Conservation (phyloP, 2,888 invertebrate species). For the Celastrina argiolus region DNA sequence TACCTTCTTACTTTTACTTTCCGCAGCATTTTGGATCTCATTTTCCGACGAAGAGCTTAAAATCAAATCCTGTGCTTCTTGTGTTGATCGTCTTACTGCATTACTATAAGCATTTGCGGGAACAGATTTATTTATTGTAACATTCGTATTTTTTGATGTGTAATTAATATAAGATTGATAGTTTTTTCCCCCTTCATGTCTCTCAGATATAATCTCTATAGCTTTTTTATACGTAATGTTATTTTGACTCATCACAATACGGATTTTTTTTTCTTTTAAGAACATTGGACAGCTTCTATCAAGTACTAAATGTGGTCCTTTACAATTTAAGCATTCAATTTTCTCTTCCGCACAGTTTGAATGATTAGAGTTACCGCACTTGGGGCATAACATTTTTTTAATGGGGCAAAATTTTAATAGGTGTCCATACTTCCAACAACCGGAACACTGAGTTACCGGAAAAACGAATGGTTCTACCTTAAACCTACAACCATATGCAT, state of each 20-base stretch:
- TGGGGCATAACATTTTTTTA: not conserved
- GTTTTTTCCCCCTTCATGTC: not conserved
- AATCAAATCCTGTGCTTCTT: not conserved
- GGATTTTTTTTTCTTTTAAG: not conserved
- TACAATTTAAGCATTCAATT: not conserved
- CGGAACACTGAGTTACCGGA: constrained; percentile 21
- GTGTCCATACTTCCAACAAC: constrained; percentile 23
- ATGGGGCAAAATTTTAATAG: not conserved
- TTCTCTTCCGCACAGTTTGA: not conserved
- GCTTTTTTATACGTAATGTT: not conserved
- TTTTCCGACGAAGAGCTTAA: not conserved
- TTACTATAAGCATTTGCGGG: not conserved
- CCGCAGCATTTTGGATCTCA: not conserved
- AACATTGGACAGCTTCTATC: not conserved
- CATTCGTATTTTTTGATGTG: not conserved
- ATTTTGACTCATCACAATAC: not conserved
- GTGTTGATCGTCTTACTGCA: not conserved
- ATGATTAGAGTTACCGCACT: not conserved
- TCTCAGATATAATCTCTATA: not conserved
- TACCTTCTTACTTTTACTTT: not conserved
- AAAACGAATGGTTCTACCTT: constrained; percentile 21
- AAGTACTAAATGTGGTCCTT: not conserved
- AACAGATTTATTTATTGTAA: not conserved
- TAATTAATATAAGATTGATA: not conserved
- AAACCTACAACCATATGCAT: constrained; percentile 23